These are phyloP conservation scores for Thunnus albacares DNA, from an alignment of 2,797 vertebrate genomes.

Conservation along the genomic window DNA sequence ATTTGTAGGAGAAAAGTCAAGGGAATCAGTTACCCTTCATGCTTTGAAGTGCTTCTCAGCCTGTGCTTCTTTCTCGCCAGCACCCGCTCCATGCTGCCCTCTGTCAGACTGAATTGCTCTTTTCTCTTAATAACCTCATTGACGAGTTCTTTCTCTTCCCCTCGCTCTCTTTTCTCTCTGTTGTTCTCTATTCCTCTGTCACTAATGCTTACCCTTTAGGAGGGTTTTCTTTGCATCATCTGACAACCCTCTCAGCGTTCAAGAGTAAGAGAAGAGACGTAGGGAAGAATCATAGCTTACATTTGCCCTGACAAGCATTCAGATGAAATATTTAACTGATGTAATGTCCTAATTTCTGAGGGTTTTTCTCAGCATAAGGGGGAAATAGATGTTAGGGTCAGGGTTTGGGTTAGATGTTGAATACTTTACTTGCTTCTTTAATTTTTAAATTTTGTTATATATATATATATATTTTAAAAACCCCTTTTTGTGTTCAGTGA, in stretches of 20 bases:
- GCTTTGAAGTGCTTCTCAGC: conserved; percentile 71
- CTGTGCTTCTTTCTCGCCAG: conserved; percentile 41
- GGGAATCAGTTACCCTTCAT: conserved; percentile 66
- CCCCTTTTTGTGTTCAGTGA: not conserved
- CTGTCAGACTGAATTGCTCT: conserved; percentile 74
- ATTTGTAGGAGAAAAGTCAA: conserved; percentile 69
- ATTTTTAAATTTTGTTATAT: not conserved
- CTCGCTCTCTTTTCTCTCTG: conserved; percentile 30
- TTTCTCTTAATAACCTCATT: conserved; percentile 76
- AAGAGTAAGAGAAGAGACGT: conserved; percentile 24
- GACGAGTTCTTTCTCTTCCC: conserved; percentile 53
- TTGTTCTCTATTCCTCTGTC: conserved; percentile 59
- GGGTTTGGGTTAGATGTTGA: conserved; percentile 26
- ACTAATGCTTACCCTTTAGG: conserved; percentile 63
- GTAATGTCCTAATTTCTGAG: conserved; percentile 51
- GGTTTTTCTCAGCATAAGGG: conserved; percentile 32
- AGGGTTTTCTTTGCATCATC: conserved; percentile 71
- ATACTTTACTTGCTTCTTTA: conserved; percentile 21
- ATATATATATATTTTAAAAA: conserved; percentile 7
- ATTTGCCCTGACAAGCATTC: conserved; percentile 63
- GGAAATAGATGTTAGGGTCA: conserved; percentile 22
- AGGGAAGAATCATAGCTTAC: conserved; percentile 51
- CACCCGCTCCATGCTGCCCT: conserved; percentile 51
- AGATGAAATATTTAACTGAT: conserved; percentile 63
- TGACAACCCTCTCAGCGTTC: conserved; percentile 63